These are phyloP conservation scores for Sterrhoptilus dennistouni DNA, from an alignment of 2,113 vertebrate species.

Conservation along the genomic window DNA sequence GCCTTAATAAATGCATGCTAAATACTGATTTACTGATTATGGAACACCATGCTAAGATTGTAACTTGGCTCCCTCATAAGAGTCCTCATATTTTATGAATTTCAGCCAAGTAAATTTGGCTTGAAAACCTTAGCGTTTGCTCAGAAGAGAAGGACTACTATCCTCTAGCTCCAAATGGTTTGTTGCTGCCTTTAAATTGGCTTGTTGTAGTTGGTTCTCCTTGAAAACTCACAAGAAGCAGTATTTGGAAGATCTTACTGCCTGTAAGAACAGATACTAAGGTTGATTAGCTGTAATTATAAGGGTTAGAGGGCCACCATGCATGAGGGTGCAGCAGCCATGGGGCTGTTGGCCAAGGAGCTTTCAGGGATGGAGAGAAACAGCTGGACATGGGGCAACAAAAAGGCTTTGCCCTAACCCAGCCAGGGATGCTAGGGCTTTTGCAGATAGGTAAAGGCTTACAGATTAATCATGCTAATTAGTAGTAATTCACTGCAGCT, in stretches of 20 bases:
- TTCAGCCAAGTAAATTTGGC: slow-evolving; percentile 24
- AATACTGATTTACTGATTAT: not conserved
- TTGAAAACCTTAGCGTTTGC: not conserved
- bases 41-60: not conserved
- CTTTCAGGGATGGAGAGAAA: not conserved
- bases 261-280: not conserved
- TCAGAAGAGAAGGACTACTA: not conserved
- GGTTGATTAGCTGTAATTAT: not conserved
- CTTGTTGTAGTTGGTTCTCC: not conserved
- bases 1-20: not conserved
- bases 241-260: not conserved
- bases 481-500: not conserved
- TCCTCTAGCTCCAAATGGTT: not conserved
- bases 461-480: not conserved
- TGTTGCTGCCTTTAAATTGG: not conserved
- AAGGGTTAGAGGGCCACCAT: not conserved
- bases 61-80: not conserved
- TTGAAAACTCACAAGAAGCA: not conserved
- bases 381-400: not conserved
- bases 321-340: not conserved
- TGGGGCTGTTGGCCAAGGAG: not conserved
- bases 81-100: not conserved
- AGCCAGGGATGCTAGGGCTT: not conserved
- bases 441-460: not conserved
- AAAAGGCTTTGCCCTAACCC: not conserved